Evolutionary conservation across 2,113 vertebrate genomes (phyloP), one percentile per base, ranked within the genome.

Genomic region (Eolophus roseicapilla): DNA sequence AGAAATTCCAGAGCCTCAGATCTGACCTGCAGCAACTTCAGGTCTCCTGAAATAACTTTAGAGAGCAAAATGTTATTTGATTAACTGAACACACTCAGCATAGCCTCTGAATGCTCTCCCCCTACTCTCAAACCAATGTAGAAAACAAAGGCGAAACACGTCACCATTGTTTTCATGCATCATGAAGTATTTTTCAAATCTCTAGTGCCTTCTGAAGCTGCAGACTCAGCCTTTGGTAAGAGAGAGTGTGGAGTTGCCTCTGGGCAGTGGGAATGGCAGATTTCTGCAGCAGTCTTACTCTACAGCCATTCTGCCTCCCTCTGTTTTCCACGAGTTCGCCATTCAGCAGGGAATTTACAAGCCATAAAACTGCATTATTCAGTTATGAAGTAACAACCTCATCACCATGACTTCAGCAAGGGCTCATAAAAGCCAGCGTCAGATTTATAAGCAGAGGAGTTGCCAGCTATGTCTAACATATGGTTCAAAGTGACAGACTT

Each of bases 311-410:
- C 88, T 57, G 47, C 55, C 68, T 92, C 57, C 33, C 24, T 90
- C 23, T 86, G 13, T 90, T 96, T 89, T 84, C 69, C 43, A n/a
- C 2, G 3, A 91, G 37, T 77, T 95, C 21, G 14, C 29, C 55
- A 21, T 71, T 86, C 88, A 73, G 57, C 35, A 49, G 92, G 55
- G 93, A 88, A 92, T 93, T 95, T 91, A 73, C 62, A 91, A 93
- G 62, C 74, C 76, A 55, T 91, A 92, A 89, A 96, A 53, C 77
- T 86, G 65, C 92, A 77, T 91, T 95, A 93, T 94, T 96, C 73
- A 69, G 90, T 93, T 81, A 73, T 94, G 94, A 94, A 84, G 95
- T 96, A 96, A 94, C 86, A 93, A 29, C 52, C 91, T 95, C 92
- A 92, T 91, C 93, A 70, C 63, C 55, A 35, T 96, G 88, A 91